phyloP scores from a whole-genome alignment of 2,113 vertebrate species.

The Todiramphus chloris region DNA sequence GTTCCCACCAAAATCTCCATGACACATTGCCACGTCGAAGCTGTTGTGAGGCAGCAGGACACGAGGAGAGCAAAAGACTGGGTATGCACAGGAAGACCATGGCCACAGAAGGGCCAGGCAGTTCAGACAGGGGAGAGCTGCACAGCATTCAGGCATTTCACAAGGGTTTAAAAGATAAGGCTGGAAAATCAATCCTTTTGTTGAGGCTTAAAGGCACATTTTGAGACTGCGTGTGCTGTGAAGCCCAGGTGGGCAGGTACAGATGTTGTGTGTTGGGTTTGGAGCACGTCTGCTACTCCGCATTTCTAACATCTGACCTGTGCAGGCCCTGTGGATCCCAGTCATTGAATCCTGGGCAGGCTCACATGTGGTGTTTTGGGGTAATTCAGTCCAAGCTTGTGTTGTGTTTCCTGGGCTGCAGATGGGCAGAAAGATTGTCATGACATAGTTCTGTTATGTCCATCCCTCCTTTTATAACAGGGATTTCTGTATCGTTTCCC shows the following conservation, averaged over 20 bases:
- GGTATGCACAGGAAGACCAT: neutral
- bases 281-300: neutral
- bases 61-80: neutral
- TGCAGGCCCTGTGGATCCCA: neutral
- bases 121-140: neutral
- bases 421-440: neutral
- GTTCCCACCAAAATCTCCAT: neutral
- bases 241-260: neutral
- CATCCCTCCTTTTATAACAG: neutral
- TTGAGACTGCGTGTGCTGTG: neutral
- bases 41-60: neutral
- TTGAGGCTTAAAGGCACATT: neutral
- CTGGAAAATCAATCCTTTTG: neutral
- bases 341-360: neutral
- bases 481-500: neutral
- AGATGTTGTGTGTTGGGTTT: neutral
- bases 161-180: neutral
- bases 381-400: neutral
- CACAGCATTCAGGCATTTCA: neutral
- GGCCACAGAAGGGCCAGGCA: neutral
- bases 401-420: neutral
- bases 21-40: fast-evolving
- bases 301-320: neutral
- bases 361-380: neutral
- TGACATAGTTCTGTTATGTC: neutral